Evolutionary conservation across 2,113 vertebrate genomes (phyloP), one percentile per base, ranked within the genome.

Genomic region (Chinchilla lanigera): DNA sequence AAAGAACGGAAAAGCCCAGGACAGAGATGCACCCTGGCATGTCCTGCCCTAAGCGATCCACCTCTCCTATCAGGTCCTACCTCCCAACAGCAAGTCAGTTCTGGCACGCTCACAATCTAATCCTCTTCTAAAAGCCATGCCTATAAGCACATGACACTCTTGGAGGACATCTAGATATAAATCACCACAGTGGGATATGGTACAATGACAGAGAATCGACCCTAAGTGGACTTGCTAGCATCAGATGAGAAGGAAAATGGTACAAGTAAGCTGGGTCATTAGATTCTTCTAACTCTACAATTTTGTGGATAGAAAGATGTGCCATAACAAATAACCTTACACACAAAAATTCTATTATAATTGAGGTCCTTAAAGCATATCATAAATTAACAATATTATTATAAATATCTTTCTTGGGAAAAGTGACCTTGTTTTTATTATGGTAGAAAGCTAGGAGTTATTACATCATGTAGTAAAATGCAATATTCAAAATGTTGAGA

Each of bases 191-290:
- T 52, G 77, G 77, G 16, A 33, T 28, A 35, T 7, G 44, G 28
- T 67, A 12, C 30, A n/a, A 38, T 35, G 56, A 24, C 63, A 93
- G 60, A 90, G 60, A 78, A 94, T 35, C 84, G 61, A 8, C 16
- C 41, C 65, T 54, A 47, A 19, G 2, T 81, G 16, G 17, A n/a
- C 73, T 81, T 88, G 14, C 26, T 30, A 44, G 69, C n/a, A 47
- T 96, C 85, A 73, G 47, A 44, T 69, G 67, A 92, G 11, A 93
- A 83, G n/a, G 20, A 47, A 95, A 91, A 93, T 47, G 30, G 47
- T 54, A 63, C 28, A 47, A 75, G 7, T 92, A 69, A 92, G 2
- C 26, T 94, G 50, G 22, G 35, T 65, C 13, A 77, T 86, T 61
- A 83, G 54, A 44, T 82, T 7, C 20, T 82, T 77, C 58, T 71